Evolutionary conservation across 2,888 invertebrate genomes (phyloP), one percentile per base, ranked within the genome.

Genomic region (Tanaodytes sp.): DNA sequence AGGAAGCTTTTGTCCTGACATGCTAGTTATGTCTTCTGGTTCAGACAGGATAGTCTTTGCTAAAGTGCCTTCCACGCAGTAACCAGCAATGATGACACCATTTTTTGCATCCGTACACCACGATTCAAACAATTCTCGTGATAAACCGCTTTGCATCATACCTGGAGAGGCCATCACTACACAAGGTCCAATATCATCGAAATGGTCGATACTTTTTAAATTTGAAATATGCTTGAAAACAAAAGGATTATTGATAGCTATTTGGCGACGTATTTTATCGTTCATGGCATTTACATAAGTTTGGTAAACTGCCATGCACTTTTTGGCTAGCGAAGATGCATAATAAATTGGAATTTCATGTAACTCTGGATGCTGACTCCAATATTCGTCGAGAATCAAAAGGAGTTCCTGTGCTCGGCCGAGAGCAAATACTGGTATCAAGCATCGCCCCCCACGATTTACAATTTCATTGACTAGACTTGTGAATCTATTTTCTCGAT

Each of bases 241-340:
- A 86, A 99, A 99, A 0, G 99, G 99, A 87, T 99, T 99, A 84
- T 96, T 97, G 72, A 98, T 93, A 1, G 97, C 96, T 80, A 99
- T 98, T 87, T 98, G 98, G 1, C 97, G 87, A 11, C 94, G 90
- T 75, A 99, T 99, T 82, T 93, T 92, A 79, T 98, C 97, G 86
- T 99, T 99, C 99, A 99, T 99, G 0, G 98, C 98, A 86, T 98
- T 98, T 2, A 99, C 93, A 85, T 98, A 99, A 0, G 99, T 99
- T 87, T 99, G 99, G 87, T 99, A 99, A 0, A 99, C 99, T 59
- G 97, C 95, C 98, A 99, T 99, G 83, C 99, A 99, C 85, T 99
- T 99, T 87, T 99, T 99, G 43, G 99, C 99, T 71, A 99, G 87
- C 0, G 98, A 97, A 0, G 98, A 98, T 8, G 99, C 99, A 87